phyloP scores from a whole-genome alignment of 2,888 invertebrate genomes.

The Gasteruption jaculator region DNA sequence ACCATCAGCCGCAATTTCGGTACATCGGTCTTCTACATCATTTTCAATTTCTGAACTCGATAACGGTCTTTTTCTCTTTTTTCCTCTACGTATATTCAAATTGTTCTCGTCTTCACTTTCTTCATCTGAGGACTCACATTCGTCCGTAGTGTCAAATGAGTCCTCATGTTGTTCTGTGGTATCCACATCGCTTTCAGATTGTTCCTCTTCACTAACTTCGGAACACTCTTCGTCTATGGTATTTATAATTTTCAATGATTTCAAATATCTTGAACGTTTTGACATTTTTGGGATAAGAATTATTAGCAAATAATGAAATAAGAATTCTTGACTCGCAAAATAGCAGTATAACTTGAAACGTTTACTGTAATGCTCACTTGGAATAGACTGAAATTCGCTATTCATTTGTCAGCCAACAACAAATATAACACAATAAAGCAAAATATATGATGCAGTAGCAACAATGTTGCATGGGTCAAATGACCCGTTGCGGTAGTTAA shows the following conservation, averaged over 20 bases:
- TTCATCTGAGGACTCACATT: constrained; percentile 1
- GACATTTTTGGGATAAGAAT: constrained; percentile 3
- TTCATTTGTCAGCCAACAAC: background rate
- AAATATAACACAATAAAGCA: constrained; percentile 1
- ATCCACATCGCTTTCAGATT: constrained; percentile 1
- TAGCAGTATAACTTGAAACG: constrained; percentile 1
- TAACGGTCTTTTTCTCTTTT: constrained; percentile 2
- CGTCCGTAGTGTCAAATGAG: constrained; percentile 2
- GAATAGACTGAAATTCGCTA: background rate
- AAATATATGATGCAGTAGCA: background rate
- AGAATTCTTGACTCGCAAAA: background rate
- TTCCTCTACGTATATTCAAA: constrained; percentile 2
- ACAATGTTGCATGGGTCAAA: constrained; percentile 5
- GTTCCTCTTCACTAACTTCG: constrained; percentile 2
- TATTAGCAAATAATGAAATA: constrained; percentile 2
- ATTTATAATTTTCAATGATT: constrained; percentile 1
- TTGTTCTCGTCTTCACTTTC: constrained; percentile 2
- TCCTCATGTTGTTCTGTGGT: background rate
- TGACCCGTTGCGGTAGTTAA: no score
- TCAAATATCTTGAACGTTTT: constrained; percentile 1
- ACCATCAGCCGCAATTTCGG: constrained; percentile 14
- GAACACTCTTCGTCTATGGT: background rate
- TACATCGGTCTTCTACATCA: constrained; percentile 13
- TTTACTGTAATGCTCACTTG: constrained; percentile 1
- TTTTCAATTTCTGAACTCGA: constrained; percentile 3